Percentiles rank a stretch among this genome's conserved stretches.
Conservation (phyloP, 1,140 invertebrate species). For the Tyrophagus putrescentiae region DNA sequence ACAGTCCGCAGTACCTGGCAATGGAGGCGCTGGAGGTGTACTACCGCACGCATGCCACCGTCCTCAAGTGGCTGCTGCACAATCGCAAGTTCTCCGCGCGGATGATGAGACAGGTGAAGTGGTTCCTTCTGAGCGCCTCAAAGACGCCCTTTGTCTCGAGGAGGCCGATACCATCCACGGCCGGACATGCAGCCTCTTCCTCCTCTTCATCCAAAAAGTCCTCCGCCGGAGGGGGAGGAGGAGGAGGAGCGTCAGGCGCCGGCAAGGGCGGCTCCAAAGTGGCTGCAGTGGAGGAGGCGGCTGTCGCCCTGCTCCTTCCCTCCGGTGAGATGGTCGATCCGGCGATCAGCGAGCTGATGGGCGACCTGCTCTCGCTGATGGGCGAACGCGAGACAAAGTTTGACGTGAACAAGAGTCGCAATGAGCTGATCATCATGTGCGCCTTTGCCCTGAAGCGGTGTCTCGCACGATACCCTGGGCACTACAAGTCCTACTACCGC, state of each 20-base stretch:
- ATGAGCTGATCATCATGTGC: conserved; percentile 43
- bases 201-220: conserved; percentile 24
- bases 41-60: conserved; percentile 55
- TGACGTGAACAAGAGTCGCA: conserved; percentile 20
- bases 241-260: no score
- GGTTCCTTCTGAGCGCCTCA: conserved; percentile 8
- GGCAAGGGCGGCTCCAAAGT: no score
- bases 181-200: conserved; percentile 25
- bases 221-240: no score
- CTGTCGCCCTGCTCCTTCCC: no score
- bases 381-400: conserved; percentile 18
- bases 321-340: conserved; percentile 22
- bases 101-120: conserved; percentile 9
- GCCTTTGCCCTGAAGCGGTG: conserved; percentile 65
- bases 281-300: no score
- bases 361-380: conserved; percentile 26
- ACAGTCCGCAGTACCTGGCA: conserved; percentile 58
- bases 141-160: conserved; percentile 18
- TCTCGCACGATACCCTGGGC: conserved; percentile 63
- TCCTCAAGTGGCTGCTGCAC: conserved; percentile 56
- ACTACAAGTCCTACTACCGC: conserved; percentile 82
- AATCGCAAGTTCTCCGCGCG: not conserved
- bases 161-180: not conserved
- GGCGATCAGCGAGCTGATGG: conserved; percentile 27
- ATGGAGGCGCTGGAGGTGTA: conserved; percentile 70